Evolutionary conservation across 92 coral and sea anemone species (phyloP).

Genomic region (Epizoanthus fatuus): DNA sequence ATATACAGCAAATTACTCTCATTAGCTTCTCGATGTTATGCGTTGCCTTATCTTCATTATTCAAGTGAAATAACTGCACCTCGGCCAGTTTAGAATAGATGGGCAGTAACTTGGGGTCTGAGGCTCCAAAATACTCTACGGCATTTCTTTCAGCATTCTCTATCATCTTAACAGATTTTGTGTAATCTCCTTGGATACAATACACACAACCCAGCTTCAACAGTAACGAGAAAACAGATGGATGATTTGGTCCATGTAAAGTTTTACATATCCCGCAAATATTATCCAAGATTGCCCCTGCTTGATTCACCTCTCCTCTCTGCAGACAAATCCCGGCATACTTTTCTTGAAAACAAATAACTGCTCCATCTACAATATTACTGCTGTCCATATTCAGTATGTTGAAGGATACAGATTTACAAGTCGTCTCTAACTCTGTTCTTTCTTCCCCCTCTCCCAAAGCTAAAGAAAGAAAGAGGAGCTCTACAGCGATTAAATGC

Average conservation of each 20-base stretch:
- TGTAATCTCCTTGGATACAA: background rate
- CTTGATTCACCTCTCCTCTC: background rate
- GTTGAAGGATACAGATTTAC: background rate
- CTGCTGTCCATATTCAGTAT: background rate
- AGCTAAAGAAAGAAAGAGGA: background rate
- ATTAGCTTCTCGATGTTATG: background rate
- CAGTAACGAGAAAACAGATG: background rate
- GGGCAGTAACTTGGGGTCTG: background rate
- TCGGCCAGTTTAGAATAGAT: conserved; percentile 21
- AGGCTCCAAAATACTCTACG: conserved; percentile 1
- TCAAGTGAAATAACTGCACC: background rate
- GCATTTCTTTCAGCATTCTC: conserved; percentile 2
- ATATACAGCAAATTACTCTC: background rate
- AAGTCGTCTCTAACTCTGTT: background rate
- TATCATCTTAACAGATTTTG: background rate
- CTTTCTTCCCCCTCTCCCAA: background rate
- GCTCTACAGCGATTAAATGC: background rate
- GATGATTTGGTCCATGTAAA: background rate
- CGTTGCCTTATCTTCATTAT: background rate
- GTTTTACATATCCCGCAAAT: background rate
- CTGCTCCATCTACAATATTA: background rate
- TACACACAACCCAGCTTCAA: background rate
- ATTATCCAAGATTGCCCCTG: background rate
- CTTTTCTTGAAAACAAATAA: background rate
- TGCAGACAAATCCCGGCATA: background rate